Percentiles rank a stretch among this genome's conserved stretches.
phyloP scores from a whole-genome alignment of 35 echinoderm and acorn worm species.

The Strongylocentrotus purpuratus region DNA sequence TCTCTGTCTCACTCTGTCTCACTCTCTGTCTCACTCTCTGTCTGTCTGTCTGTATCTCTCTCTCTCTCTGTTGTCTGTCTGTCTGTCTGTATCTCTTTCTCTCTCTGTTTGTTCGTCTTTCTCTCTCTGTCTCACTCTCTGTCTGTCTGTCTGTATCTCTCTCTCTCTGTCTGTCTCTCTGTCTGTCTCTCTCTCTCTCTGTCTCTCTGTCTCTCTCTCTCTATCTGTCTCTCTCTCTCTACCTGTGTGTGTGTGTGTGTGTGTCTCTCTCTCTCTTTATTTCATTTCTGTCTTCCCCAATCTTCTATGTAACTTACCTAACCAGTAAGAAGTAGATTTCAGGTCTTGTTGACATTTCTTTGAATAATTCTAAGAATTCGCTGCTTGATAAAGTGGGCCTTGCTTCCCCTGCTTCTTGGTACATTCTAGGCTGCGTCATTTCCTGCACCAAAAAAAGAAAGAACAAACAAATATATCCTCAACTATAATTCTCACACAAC shows the following conservation, averaged over 20 bases:
- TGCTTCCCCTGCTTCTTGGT: neutral
- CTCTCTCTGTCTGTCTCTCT: too few relatives aligned
- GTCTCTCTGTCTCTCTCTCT: too few relatives aligned
- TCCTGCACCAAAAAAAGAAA: slow-evolving; percentile 54
- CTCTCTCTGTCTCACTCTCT: too few relatives aligned
- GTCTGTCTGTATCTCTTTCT: neutral
- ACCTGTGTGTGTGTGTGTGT: too few relatives aligned
- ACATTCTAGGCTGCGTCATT: slow-evolving; percentile 65
- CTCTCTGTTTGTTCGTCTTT: neutral
- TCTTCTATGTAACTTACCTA: slow-evolving; percentile 58
- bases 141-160: too few relatives aligned
- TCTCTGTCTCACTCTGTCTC: too few relatives aligned
- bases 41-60: too few relatives aligned
- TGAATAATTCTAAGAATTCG: slow-evolving; percentile 94
- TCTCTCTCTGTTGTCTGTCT: too few relatives aligned
- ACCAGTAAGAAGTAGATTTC: slow-evolving; percentile 96
- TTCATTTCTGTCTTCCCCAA: neutral
- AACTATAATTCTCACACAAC: too few relatives aligned
- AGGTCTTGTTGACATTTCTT: slow-evolving; percentile 94
- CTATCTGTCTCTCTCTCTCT: too few relatives aligned
- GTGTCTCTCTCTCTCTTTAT: neutral
- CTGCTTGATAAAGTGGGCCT: slow-evolving; percentile 76
- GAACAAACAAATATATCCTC: slow-evolving; percentile 23
- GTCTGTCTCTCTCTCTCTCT: too few relatives aligned
- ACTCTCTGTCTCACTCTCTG: too few relatives aligned